phyloP scores from a whole-genome alignment of 2,888 invertebrate genomes.

The Trissolcus japonicus region DNA sequence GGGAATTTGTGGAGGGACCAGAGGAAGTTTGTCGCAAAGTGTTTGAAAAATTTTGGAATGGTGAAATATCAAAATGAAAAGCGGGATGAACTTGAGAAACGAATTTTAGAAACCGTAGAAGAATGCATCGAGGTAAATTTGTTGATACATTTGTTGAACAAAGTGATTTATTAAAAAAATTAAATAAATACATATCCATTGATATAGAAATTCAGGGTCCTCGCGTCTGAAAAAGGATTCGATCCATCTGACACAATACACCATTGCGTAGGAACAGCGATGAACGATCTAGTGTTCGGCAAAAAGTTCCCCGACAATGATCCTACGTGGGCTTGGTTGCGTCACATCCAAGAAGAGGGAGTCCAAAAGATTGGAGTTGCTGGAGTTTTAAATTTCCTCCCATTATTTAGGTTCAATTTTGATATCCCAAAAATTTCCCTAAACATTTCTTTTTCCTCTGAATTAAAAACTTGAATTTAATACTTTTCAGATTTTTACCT shows the following conservation, averaged over 20 bases:
- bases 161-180: neutral
- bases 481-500: conserved; percentile 79
- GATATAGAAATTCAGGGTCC: conserved; percentile 64
- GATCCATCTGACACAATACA: conserved; percentile 79
- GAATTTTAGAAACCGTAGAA: conserved; percentile 80
- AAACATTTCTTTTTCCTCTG: neutral
- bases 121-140: conserved; percentile 81
- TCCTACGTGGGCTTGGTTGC: conserved; percentile 86
- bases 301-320: conserved; percentile 83
- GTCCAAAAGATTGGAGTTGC: conserved; percentile 89
- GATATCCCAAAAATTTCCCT: neutral
- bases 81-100: conserved; percentile 81
- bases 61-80: conserved; percentile 80
- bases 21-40: conserved; percentile 84
- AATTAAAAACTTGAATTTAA: neutral
- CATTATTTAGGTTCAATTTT: conserved; percentile 82
- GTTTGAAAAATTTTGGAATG: conserved; percentile 86
- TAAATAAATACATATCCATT: neutral
- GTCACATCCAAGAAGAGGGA: conserved; percentile 88
- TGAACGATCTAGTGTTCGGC: conserved; percentile 88
- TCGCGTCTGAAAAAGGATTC: conserved; percentile 66
- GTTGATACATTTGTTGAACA: neutral
- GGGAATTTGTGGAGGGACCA: conserved; percentile 90
- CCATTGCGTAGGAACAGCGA: conserved; percentile 86
- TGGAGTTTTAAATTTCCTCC: conserved; percentile 89